These are phyloP conservation scores for Cetoscarus ocellatus DNA, from an alignment of 2,797 vertebrate genomes.

Conservation along the genomic window DNA sequence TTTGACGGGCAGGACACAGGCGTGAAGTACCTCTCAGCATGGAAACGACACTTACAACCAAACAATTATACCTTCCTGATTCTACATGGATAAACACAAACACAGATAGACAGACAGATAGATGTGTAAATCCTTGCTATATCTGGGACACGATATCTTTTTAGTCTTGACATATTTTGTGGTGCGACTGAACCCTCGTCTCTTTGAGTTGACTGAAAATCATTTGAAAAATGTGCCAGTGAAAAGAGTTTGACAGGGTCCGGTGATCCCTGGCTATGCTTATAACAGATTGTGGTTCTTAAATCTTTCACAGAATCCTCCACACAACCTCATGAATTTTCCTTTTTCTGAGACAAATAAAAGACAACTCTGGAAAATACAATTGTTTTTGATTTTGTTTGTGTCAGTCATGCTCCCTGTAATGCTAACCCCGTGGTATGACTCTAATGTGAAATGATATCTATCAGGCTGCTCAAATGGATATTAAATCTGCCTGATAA, in stretches of 20 bases:
- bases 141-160: constrained; percentile 35
- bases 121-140: constrained; percentile 24
- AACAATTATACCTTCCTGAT: constrained; percentile 43
- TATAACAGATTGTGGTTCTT: constrained; percentile 46
- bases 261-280: constrained; percentile 60
- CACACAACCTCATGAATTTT: constrained; percentile 33
- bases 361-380: constrained; percentile 43
- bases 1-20: constrained; percentile 49
- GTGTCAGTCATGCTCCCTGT: constrained; percentile 40
- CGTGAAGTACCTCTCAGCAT: constrained; percentile 36
- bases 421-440: constrained; percentile 5
- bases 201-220: constrained; percentile 58
- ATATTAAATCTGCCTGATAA: constrained; percentile 41
- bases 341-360: constrained; percentile 39
- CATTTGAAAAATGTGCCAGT: constrained; percentile 63
- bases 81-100: constrained; percentile 23
- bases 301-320: constrained; percentile 40
- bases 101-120: neutral
- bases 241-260: constrained; percentile 67
- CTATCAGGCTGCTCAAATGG: constrained; percentile 47
- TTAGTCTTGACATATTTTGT: constrained; percentile 32
- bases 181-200: constrained; percentile 42
- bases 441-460: constrained; percentile 31
- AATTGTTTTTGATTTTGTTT: constrained; percentile 41
- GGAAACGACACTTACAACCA: constrained; percentile 31